phyloP scores from a whole-genome alignment of 2,888 invertebrate genomes.

The Drosophila kanekoi region DNA sequence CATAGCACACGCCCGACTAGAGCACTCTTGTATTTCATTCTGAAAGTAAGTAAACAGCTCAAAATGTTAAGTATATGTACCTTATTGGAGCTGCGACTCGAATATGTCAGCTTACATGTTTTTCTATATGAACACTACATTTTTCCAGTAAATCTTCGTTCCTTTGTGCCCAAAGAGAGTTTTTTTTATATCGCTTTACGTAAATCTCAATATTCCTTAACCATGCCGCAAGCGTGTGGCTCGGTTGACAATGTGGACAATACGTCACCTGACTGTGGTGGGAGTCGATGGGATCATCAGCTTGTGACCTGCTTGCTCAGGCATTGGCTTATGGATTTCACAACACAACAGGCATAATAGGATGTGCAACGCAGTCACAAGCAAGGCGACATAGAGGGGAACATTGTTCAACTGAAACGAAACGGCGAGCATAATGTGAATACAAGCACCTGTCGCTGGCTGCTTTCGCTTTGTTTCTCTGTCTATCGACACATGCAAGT shows the following conservation, averaged over 20 bases:
- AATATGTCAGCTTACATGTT: too few species aligned
- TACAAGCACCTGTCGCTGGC: slow-evolving; percentile 34
- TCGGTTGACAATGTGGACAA: too few species aligned
- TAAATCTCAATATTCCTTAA: neutral
- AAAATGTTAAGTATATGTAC: too few species aligned
- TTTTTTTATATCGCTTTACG: neutral
- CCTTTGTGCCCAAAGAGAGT: neutral
- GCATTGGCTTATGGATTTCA: slow-evolving; percentile 61
- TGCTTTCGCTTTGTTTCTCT: slow-evolving; percentile 4
- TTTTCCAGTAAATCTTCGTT: too few species aligned
- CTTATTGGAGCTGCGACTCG: too few species aligned
- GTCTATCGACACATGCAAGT: slow-evolving; percentile 15
- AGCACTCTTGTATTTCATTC: too few species aligned
- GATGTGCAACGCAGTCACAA: slow-evolving; percentile 6
- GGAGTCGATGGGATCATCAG: slow-evolving; percentile 42
- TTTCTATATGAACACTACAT: too few species aligned
- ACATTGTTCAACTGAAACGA: slow-evolving; percentile 11
- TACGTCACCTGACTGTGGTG: neutral
- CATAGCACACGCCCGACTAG: too few species aligned
- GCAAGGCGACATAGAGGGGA: neutral
- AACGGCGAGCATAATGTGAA: slow-evolving; percentile 23
- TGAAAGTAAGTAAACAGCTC: too few species aligned
- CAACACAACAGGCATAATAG: slow-evolving; percentile 29
- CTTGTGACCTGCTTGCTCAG: slow-evolving; percentile 41
- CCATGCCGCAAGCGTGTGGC: slow-evolving; percentile 10